A percentile compares a stretch with the other conserved stretches of the same genome.
Evolutionary conservation across 1,140 invertebrate species (phyloP).

Genomic region (Anastrepha ludens): DNA sequence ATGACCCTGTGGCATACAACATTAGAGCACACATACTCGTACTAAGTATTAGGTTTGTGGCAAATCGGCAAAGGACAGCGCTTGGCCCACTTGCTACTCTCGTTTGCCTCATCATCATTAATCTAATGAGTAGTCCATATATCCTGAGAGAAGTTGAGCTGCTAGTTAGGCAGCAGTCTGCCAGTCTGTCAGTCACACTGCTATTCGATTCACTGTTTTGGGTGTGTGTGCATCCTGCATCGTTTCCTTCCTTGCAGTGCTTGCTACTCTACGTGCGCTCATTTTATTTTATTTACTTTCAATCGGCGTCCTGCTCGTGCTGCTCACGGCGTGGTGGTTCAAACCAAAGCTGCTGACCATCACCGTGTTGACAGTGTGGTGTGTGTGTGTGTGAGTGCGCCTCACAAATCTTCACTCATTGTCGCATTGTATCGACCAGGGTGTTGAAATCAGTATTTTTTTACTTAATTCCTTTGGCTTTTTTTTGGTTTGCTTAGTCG

Average conservation of each 20-base stretch:
- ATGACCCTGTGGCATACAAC: not conserved
- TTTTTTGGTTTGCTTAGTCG: not conserved
- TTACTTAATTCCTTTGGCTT: not conserved
- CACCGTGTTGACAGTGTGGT: not conserved
- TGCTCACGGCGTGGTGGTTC: not conserved
- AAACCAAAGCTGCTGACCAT: not conserved
- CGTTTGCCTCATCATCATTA: constrained; percentile 23
- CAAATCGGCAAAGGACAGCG: not conserved
- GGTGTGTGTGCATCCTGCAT: not conserved
- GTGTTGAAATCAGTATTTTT: constrained; percentile 13
- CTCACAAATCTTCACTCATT: constrained; percentile 3
- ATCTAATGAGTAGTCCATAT: constrained; percentile 41
- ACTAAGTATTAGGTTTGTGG: constrained; percentile 30
- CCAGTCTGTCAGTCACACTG: not conserved
- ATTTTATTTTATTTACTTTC: constrained; percentile 32
- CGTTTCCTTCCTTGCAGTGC: not conserved
- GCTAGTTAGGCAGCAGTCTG: not conserved
- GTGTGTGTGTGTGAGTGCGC: not conserved
- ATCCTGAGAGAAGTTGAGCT: not conserved
- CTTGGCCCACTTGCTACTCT: not conserved
- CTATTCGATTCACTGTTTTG: not conserved
- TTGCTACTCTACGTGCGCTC: not conserved
- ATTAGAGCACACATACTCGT: not conserved
- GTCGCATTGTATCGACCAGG: not conserved
- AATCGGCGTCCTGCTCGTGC: not conserved